These are phyloP conservation scores for Selene dorsalis DNA, from an alignment of 2,797 vertebrate genomes.

Conservation along the genomic window DNA sequence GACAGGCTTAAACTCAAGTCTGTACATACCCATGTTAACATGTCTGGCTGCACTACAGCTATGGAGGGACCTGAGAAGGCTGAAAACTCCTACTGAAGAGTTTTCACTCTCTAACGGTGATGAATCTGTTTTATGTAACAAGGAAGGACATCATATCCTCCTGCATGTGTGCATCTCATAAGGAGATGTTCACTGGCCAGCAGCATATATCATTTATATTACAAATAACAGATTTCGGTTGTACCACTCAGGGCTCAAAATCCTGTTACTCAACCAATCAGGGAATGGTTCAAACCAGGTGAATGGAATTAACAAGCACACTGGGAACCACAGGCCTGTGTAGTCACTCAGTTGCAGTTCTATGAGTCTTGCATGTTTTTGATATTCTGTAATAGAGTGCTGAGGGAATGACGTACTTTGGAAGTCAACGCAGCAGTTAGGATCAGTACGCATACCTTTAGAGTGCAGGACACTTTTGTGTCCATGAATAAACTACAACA, in stretches of 20 bases:
- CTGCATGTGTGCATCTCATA: background rate
- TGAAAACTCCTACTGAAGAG: background rate
- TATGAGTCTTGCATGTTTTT: background rate
- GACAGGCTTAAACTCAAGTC: background rate
- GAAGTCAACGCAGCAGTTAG: no score
- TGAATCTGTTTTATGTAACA: no score
- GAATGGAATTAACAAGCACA: background rate
- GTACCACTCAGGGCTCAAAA: background rate
- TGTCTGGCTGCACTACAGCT: background rate
- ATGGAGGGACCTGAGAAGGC: background rate
- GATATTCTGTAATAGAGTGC: rapidly evolving
- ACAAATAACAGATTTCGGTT: background rate
- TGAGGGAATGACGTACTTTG: no score
- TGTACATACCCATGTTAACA: background rate
- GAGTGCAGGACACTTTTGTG: no score
- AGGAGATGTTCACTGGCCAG: background rate
- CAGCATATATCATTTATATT: background rate
- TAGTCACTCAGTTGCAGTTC: background rate
- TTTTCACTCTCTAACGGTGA: background rate
- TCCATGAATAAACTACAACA: no score
- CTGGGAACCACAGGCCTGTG: slow-evolving; percentile 1
- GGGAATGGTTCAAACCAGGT: background rate
- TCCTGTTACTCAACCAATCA: background rate
- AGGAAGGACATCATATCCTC: background rate
- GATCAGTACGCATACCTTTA: no score